phyloP scores from a whole-genome alignment of 2,797 vertebrate species.

The Gymnoscopelus microlampas region DNA sequence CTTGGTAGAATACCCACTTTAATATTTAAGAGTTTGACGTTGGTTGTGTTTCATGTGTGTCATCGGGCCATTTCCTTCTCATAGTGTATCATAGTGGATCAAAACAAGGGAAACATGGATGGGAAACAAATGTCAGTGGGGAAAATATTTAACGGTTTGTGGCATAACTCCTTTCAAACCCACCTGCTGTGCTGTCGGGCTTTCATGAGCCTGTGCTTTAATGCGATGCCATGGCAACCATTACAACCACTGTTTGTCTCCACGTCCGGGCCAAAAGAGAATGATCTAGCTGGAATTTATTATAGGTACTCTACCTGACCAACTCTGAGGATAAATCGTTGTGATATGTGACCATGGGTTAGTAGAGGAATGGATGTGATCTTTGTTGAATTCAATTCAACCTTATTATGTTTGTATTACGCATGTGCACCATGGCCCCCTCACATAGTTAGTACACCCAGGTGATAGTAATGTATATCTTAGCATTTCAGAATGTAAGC shows the following conservation, averaged over 20 bases:
- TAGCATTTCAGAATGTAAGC: too few species aligned
- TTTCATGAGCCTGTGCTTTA: constrained; percentile 62
- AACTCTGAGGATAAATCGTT: constrained; percentile 28
- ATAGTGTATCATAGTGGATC: neutral
- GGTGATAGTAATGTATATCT: too few species aligned
- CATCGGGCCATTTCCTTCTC: too few species aligned
- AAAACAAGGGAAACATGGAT: neutral
- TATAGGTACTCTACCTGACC: constrained; percentile 18
- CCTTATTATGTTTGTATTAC: too few species aligned
- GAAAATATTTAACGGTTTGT: constrained; percentile 2
- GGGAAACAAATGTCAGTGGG: neutral
- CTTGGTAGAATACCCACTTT: too few species aligned
- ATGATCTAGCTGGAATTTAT: constrained; percentile 42
- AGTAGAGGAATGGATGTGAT: neutral
- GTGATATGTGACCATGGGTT: constrained; percentile 23
- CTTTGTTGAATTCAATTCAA: neutral
- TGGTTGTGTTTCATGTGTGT: too few species aligned
- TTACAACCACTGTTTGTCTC: constrained; percentile 35
- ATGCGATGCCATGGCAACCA: constrained; percentile 34
- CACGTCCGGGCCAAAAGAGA: constrained; percentile 37
- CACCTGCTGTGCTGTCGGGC: constrained; percentile 40
- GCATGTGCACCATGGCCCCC: too few species aligned
- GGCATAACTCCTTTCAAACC: constrained; percentile 25
- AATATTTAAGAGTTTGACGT: too few species aligned
- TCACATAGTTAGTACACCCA: too few species aligned